Evolutionary conservation across 2,797 vertebrate genomes (phyloP), one percentile per base, ranked within the genome.

Genomic region (Chrysocyon brachyurus): DNA sequence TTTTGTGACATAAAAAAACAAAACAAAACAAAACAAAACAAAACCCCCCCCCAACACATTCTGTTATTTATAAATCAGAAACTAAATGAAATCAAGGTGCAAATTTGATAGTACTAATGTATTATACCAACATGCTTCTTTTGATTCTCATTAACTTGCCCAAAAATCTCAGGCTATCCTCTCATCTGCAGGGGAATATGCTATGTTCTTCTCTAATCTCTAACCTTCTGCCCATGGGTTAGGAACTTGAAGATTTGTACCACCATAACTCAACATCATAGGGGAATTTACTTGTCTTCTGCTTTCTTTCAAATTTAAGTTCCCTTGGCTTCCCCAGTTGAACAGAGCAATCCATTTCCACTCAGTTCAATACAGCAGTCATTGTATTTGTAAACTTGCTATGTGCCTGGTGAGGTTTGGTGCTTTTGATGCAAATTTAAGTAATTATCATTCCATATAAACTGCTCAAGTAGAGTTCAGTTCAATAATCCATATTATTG

Each of bases 381-480:
- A 90, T 95, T 96, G 86, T 79, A 79, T 61, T 68, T 90, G 49
- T 86, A 68, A 86, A 15, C 22, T 21, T 59, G 1, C 12, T 40
- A 9, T 33, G 4, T 64, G 14, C 22, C 31, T 84, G 21, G 28
- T 46, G 28, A 52, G 57, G 3, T 22, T 56, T 81, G 9, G 1
- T 73, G n/a, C 5, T 90, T 78, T 56, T 63, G 52, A 78, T 93
- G 21, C 7, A 96, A 68, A 83, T n/a, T 73, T 94, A 88, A 77
- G 52, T 57, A 59, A 61, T 11, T 54, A 0, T 84, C 36, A 87
- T 92, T 6, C 19, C 22, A 26, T 17, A 19, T 75, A 87, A 83
- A 63, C 54, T n/a, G 0, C 17, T 83, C n/a, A 87, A 61, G 40
- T 46, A 46, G 40, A 46, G 40, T 46, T 46, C 40, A 46, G 40